phyloP scores from a whole-genome alignment of 2,888 invertebrate species.

The Marronus borbonicus region DNA sequence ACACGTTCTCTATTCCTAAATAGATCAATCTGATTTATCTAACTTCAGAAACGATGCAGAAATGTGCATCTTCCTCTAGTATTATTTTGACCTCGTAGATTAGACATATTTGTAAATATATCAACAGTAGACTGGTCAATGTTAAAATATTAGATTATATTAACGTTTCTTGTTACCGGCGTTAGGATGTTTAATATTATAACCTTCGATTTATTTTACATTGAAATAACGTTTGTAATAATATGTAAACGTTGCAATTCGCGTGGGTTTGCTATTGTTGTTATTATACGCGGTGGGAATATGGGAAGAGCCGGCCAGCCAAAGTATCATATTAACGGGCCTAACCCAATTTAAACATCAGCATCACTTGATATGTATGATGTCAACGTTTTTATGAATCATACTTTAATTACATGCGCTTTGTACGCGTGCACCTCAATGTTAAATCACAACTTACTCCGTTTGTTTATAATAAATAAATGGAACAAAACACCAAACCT shows the following conservation, averaged over 20 bases:
- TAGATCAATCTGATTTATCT: constrained; percentile 12
- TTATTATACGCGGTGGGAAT: constrained; percentile 41
- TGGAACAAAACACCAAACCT: background rate
- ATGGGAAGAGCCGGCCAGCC: constrained; percentile 39
- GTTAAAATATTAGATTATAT: constrained; percentile 33
- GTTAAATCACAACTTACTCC: constrained; percentile 14
- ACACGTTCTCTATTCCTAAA: background rate
- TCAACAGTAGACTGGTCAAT: constrained; percentile 19
- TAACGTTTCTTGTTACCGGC: constrained; percentile 4
- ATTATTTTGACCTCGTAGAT: constrained; percentile 36
- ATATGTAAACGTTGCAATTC: constrained; percentile 19
- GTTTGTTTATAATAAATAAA: background rate
- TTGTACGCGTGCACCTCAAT: constrained; percentile 18
- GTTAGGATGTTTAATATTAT: constrained; percentile 22
- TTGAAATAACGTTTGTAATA: background rate
- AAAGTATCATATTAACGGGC: constrained; percentile 34
- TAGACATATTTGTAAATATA: constrained; percentile 40
- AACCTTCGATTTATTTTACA: constrained; percentile 1
- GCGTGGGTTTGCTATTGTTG: constrained; percentile 17
- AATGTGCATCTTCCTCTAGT: constrained; percentile 5
- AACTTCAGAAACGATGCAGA: constrained; percentile 7
- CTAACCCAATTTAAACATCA: constrained; percentile 43
- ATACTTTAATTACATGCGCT: constrained; percentile 36
- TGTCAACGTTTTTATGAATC: constrained; percentile 47
- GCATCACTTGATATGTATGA: constrained; percentile 41